Conservation (phyloP, 1,140 invertebrate species). For the Samia ricini region DNA sequence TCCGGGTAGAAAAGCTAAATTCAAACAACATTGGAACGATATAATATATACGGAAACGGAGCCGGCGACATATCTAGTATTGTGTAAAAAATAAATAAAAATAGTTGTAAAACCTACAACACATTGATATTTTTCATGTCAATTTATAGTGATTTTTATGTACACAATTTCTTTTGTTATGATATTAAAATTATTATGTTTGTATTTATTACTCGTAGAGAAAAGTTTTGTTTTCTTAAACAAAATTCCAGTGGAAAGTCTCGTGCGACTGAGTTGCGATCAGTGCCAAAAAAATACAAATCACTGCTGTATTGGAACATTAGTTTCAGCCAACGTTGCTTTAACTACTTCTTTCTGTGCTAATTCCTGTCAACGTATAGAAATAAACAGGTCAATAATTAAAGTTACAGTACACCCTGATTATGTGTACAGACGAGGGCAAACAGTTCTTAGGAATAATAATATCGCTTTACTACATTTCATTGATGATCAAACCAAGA, state of each 20-base stretch:
- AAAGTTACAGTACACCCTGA: constrained; percentile 12
- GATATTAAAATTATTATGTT: background rate
- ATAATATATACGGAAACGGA: too few species aligned
- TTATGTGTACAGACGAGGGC: background rate
- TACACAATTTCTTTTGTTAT: background rate
- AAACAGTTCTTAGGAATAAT: constrained; percentile 6
- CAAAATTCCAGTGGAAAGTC: constrained; percentile 1
- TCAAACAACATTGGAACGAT: too few species aligned
- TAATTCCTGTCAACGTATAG: constrained; percentile 27
- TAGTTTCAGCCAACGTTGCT: constrained; percentile 31
- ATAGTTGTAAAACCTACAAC: background rate
- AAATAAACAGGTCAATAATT: constrained; percentile 12
- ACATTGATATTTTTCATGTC: background rate
- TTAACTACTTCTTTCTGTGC: constrained; percentile 45
- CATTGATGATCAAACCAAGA: background rate
- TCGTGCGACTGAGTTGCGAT: constrained; percentile 27
- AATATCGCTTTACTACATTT: constrained; percentile 18
- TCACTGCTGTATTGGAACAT: constrained; percentile 37
- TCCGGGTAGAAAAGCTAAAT: too few species aligned
- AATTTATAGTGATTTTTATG: background rate
- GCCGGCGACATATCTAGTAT: too few species aligned
- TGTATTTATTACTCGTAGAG: background rate
- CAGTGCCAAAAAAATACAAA: constrained; percentile 7
- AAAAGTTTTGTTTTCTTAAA: background rate
- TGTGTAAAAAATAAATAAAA: too few species aligned